phyloP scores from a whole-genome alignment of 2,113 vertebrate species.

The Rhinogobius similis region DNA sequence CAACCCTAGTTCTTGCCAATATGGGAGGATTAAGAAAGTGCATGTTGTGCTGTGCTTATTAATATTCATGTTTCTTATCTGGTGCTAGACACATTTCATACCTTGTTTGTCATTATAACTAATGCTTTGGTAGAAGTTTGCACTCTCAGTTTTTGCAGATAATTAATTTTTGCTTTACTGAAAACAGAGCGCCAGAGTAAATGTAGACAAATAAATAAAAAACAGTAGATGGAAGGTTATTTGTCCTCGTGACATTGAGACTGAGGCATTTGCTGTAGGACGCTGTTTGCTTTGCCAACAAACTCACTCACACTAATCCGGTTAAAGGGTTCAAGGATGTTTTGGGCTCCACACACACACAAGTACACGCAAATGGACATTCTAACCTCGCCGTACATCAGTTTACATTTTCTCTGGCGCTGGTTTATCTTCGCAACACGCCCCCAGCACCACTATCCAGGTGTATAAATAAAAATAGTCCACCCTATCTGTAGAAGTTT shows the following conservation, averaged over 20 bases:
- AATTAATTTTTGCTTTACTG: not conserved
- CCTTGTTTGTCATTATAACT: no score
- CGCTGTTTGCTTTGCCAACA: slow-evolving; percentile 70
- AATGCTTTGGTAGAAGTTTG: not conserved
- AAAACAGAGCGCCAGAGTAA: not conserved
- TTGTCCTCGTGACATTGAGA: slow-evolving; percentile 52
- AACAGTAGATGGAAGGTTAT: slow-evolving; percentile 1
- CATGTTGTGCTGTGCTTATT: not conserved
- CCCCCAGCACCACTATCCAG: slow-evolving; percentile 19
- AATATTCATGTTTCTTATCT: not conserved
- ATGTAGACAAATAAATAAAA: not conserved
- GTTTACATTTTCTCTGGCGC: slow-evolving; percentile 3
- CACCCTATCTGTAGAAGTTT: slow-evolving; percentile 2
- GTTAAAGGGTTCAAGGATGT: slow-evolving; percentile 48
- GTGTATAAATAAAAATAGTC: slow-evolving; percentile 10
- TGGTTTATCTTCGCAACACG: slow-evolving; percentile 22
- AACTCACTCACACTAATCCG: slow-evolving; percentile 59
- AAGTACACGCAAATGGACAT: slow-evolving; percentile 10
- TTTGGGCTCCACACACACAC: slow-evolving; percentile 49
- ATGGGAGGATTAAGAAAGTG: not conserved
- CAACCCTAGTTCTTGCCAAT: no score
- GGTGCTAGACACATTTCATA: no score
- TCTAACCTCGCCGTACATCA: slow-evolving; percentile 4
- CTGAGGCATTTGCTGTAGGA: slow-evolving; percentile 25
- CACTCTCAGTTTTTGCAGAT: not conserved